These are phyloP conservation scores for Syrista parreyssii DNA, from an alignment of 2,888 invertebrate species.

Conservation along the genomic window DNA sequence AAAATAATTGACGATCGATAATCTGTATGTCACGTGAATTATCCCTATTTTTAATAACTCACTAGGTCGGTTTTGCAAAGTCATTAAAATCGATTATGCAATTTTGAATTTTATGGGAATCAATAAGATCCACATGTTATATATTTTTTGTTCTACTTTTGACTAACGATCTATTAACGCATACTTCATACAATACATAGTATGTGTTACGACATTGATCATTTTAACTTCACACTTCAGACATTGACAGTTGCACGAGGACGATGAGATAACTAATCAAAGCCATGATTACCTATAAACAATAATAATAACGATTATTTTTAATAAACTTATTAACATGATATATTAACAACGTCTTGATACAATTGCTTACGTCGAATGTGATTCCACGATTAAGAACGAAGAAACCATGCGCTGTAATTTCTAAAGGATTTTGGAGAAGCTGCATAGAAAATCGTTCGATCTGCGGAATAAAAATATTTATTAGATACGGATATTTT, in stretches of 20 bases:
- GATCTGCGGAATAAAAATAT: not conserved
- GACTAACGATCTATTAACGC: not conserved
- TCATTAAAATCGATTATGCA: not conserved
- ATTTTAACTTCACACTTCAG: not conserved
- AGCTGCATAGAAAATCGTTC: conserved; percentile 29
- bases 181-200: not conserved
- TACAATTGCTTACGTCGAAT: not conserved
- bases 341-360: not conserved
- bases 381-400: conserved; percentile 32
- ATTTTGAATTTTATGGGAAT: not conserved
- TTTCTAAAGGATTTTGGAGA: conserved; percentile 45
- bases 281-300: not conserved
- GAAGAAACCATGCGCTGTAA: conserved; percentile 49
- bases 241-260: not conserved
- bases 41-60: not conserved
- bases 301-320: not conserved
- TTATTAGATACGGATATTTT: not conserved
- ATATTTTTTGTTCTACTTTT: not conserved
- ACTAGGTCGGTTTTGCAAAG: not conserved
- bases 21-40: not conserved
- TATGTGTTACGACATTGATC: not conserved
- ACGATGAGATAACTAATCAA: not conserved
- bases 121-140: not conserved
- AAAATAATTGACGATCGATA: not conserved
- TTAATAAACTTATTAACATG: not conserved